Conservation (phyloP, 2,888 invertebrate species). For the Caenorhabditis imperialis region DNA sequence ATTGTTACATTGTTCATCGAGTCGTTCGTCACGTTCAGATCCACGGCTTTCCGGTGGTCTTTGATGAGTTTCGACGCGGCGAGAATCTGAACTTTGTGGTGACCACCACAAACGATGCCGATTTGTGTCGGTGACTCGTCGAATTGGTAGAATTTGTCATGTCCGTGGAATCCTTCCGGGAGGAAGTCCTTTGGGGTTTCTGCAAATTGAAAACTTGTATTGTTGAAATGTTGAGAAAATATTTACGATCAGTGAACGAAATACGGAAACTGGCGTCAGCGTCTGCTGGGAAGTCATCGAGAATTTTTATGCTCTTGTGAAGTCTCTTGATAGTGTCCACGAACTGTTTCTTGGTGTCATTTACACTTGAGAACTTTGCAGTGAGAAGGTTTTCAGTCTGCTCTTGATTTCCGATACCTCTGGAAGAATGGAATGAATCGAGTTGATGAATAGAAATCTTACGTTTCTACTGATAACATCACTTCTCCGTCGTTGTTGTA, state of each 20-base stretch:
- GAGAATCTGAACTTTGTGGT: slow-evolving; percentile 32
- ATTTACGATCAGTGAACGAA: slow-evolving; percentile 25
- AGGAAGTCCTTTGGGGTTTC: slow-evolving; percentile 34
- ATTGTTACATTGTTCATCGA: slow-evolving; percentile 24
- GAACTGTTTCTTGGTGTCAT: slow-evolving; percentile 5
- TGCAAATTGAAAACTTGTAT: too few species aligned
- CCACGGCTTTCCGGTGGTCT: not conserved
- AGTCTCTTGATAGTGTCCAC: slow-evolving; percentile 16
- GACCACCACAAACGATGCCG: slow-evolving; percentile 28
- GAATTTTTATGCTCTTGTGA: slow-evolving; percentile 14
- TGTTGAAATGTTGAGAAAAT: too few species aligned
- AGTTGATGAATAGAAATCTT: not conserved
- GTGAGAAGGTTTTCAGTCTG: slow-evolving; percentile 11
- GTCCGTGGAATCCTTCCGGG: slow-evolving; percentile 20
- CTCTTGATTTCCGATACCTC: slow-evolving; percentile 8
- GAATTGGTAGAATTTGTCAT: slow-evolving; percentile 13
- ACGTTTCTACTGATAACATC: slow-evolving; percentile 21
- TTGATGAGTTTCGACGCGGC: slow-evolving; percentile 34
- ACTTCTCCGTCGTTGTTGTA: slow-evolving; percentile 27
- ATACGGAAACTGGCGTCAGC: slow-evolving; percentile 41
- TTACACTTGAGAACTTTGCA: slow-evolving; percentile 13
- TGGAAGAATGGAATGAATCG: not conserved
- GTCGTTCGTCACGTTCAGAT: slow-evolving; percentile 14
- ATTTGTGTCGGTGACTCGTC: not conserved
- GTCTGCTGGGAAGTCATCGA: slow-evolving; percentile 20